These are phyloP conservation scores for Drosophila tani DNA, from an alignment of 1,140 invertebrate genomes.

Conservation along the genomic window DNA sequence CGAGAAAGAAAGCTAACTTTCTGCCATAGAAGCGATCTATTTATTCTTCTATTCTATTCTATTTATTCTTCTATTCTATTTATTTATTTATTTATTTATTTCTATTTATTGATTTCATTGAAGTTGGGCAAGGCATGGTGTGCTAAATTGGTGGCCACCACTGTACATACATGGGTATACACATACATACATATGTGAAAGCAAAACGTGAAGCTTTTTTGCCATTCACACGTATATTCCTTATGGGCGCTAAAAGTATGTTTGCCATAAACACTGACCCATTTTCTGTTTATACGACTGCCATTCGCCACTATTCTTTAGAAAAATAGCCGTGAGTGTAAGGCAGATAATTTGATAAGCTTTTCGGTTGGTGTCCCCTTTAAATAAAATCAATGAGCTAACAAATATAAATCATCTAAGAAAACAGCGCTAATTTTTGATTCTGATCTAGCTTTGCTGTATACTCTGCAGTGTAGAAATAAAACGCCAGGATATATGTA, in stretches of 20 bases:
- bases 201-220: neutral
- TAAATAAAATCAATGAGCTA: neutral
- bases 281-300: neutral
- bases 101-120: too few relatives aligned
- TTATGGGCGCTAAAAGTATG: neutral
- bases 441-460: neutral
- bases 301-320: neutral
- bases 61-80: too few relatives aligned
- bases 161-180: too few relatives aligned
- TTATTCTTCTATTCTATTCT: too few relatives aligned
- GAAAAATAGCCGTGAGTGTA: neutral
- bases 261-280: neutral
- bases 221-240: neutral
- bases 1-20: too few relatives aligned
- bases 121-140: too few relatives aligned
- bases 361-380: too few relatives aligned
- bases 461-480: neutral
- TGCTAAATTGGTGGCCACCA: too few relatives aligned
- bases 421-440: neutral
- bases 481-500: constrained; percentile 51
- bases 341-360: neutral
- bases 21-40: too few relatives aligned
- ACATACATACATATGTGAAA: neutral
- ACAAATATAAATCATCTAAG: neutral
- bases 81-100: too few relatives aligned